phyloP scores from a whole-genome alignment of 2,888 invertebrate species.

The Drosophila colorata region DNA sequence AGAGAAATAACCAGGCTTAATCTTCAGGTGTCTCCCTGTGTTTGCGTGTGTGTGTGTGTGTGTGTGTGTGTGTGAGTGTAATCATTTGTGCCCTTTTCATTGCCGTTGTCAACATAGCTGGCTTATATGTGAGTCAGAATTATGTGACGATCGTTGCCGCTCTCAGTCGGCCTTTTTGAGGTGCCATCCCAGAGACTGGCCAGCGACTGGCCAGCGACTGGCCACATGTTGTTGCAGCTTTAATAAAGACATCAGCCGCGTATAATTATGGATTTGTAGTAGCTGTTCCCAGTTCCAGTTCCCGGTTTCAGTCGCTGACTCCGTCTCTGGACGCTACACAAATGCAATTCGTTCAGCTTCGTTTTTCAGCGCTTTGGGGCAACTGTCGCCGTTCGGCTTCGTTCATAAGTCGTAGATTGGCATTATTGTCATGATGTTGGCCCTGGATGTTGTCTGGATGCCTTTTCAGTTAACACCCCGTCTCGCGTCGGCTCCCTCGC shows the following conservation, averaged over 20 bases:
- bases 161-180: slow-evolving; percentile 71
- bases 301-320: neutral
- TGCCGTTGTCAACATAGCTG: slow-evolving; percentile 84
- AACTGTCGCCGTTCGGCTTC: slow-evolving; percentile 71
- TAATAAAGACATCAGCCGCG: slow-evolving; percentile 83
- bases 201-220: too few relatives aligned
- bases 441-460: slow-evolving; percentile 11
- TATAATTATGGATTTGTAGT: slow-evolving; percentile 83
- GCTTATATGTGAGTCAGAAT: slow-evolving; percentile 82
- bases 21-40: slow-evolving; percentile 72
- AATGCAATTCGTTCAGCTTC: slow-evolving; percentile 83
- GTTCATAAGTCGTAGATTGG: slow-evolving; percentile 84
- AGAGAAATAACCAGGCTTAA: slow-evolving; percentile 83
- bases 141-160: slow-evolving; percentile 69
- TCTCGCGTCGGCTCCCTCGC: neutral
- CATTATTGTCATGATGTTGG: slow-evolving; percentile 81
- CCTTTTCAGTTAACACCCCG: slow-evolving; percentile 1
- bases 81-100: slow-evolving; percentile 83
- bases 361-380: slow-evolving; percentile 69
- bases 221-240: slow-evolving; percentile 77
- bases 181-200: slow-evolving; percentile 18
- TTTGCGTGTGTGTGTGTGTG: slow-evolving; percentile 51
- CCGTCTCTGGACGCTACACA: slow-evolving; percentile 34
- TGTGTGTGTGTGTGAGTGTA: slow-evolving; percentile 56
- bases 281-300: slow-evolving; percentile 45